Evolutionary conservation across 2,797 vertebrate species (phyloP).

Genomic region (Pangasius mekongensis): DNA sequence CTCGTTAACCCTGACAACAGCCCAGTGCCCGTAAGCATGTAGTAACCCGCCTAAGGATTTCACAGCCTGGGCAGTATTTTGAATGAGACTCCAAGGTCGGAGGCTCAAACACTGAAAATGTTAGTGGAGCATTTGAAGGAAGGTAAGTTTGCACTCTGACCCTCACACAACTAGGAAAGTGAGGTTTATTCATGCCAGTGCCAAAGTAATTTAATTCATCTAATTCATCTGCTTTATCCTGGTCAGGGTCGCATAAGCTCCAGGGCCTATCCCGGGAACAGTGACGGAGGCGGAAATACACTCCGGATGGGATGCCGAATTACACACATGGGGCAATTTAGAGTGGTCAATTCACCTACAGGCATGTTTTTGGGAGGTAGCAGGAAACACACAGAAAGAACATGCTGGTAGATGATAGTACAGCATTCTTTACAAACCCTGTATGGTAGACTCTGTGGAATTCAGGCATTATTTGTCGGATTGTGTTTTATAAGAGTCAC

Average conservation of each 20-base stretch:
- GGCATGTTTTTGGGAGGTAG: background rate
- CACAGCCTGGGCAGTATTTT: constrained; percentile 35
- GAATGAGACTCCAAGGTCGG: constrained; percentile 42
- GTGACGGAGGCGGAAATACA: background rate
- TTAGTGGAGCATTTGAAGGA: constrained; percentile 35
- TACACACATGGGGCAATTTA: background rate
- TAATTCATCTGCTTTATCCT: background rate
- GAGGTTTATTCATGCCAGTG: background rate
- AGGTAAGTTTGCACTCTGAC: constrained; percentile 16
- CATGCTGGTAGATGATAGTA: background rate
- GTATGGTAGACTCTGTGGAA: background rate
- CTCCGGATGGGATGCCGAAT: background rate
- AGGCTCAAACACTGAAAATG: constrained; percentile 37
- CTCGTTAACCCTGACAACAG: constrained; percentile 66
- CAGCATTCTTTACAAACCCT: background rate
- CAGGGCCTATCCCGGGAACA: background rate
- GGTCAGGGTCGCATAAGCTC: background rate
- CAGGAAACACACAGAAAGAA: background rate
- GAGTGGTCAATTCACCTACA: background rate
- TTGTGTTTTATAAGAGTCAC: background rate
- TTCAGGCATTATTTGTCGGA: background rate
- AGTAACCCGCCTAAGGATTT: constrained; percentile 52
- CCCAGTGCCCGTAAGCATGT: constrained; percentile 58
- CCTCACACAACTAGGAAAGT: background rate
- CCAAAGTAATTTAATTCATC: constrained; percentile 4